Conservation (phyloP, 2,113 vertebrate genomes). For the Rhodinocichla rosea region DNA sequence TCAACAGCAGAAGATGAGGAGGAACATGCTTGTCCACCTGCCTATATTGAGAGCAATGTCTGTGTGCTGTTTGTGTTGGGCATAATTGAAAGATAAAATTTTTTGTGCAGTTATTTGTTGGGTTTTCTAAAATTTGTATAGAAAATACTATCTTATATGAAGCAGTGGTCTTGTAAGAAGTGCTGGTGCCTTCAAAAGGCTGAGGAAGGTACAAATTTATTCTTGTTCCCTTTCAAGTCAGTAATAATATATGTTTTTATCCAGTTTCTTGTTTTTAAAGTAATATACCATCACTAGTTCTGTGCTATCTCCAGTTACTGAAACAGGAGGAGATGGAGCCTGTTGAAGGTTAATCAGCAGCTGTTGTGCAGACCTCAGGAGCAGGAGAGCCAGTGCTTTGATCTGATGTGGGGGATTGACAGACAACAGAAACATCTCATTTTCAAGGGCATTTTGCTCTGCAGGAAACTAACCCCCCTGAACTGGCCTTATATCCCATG, state of each 20-base stretch:
- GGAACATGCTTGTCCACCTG: background rate
- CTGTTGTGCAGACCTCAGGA: background rate
- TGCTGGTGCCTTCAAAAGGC: background rate
- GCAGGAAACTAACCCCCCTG: background rate
- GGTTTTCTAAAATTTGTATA: accelerated
- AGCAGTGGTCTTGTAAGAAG: background rate
- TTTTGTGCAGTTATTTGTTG: background rate
- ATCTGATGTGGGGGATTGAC: slow-evolving; percentile 28
- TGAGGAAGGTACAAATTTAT: background rate
- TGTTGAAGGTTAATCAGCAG: slow-evolving; percentile 59
- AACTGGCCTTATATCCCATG: background rate
- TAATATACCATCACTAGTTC: background rate
- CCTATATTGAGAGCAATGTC: background rate
- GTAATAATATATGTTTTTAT: background rate
- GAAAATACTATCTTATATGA: background rate
- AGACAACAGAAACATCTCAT: background rate
- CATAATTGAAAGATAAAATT: background rate
- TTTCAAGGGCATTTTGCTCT: slow-evolving; percentile 39
- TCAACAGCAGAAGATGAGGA: background rate
- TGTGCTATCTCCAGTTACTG: background rate
- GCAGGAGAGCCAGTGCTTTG: slow-evolving; percentile 18
- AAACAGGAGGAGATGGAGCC: slow-evolving; percentile 42
- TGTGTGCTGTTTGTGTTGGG: background rate
- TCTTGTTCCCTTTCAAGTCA: background rate
- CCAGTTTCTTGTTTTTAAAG: background rate